A percentile compares a stretch with the other conserved stretches of the same genome.
Evolutionary conservation across 2,888 invertebrate genomes (phyloP).

Genomic region (Drosophila bunnanda): DNA sequence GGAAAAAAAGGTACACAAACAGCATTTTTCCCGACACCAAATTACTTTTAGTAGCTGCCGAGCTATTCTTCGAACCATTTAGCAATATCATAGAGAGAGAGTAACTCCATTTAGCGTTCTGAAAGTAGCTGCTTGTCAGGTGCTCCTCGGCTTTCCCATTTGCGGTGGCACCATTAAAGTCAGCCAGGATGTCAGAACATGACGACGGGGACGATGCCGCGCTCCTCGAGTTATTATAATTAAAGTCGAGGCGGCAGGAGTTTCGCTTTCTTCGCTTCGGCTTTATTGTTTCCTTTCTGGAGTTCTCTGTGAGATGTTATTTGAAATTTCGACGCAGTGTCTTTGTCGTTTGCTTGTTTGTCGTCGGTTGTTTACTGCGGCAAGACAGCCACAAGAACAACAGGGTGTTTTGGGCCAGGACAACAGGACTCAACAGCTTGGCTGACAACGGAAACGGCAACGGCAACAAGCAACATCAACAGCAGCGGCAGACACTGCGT

Average conservation of each 20-base stretch:
- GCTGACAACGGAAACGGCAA: constrained; percentile 70
- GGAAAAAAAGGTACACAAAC: not conserved
- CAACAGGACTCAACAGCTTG: constrained; percentile 75
- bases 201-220: constrained; percentile 23
- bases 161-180: constrained; percentile 45
- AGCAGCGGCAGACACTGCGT: constrained; percentile 48
- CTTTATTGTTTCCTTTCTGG: constrained; percentile 39
- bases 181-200: constrained; percentile 46
- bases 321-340: constrained; percentile 67
- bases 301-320: constrained; percentile 58
- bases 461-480: constrained; percentile 42
- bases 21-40: constrained; percentile 24
- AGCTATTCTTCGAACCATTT: constrained; percentile 34
- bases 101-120: constrained; percentile 16
- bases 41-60: constrained; percentile 36
- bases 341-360: constrained; percentile 26
- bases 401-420: constrained; percentile 53
- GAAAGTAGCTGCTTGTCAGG: constrained; percentile 29
- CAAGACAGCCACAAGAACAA: constrained; percentile 46
- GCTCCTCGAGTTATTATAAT: constrained; percentile 64
- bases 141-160: constrained; percentile 23
- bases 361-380: constrained; percentile 38
- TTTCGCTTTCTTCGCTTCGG: constrained; percentile 41
- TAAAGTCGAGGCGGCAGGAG: constrained; percentile 64
- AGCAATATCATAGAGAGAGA: constrained; percentile 6